Evolutionary conservation across 2,797 vertebrate genomes (phyloP), one percentile per base, ranked within the genome.

Genomic region (Calcarius lapponicus): DNA sequence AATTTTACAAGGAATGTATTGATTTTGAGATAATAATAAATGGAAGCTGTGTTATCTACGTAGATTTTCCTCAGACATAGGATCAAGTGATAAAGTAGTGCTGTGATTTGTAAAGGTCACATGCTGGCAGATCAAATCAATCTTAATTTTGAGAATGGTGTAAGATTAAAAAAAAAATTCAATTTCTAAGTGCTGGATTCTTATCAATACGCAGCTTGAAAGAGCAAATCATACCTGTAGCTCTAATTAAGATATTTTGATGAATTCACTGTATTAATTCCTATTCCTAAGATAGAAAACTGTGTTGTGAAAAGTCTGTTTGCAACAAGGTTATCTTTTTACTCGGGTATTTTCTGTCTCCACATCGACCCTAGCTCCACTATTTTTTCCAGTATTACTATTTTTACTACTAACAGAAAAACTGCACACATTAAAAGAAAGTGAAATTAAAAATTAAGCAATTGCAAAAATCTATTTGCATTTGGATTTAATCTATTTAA

Each of bases 1-100:
- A 51, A 38, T 87, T 94, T 96, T 92, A 94, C 86, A 96, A 96
- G 80, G 69, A 89, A 86, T 22, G 6, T 79, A 95, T 82, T 80
- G 95, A 97, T 96, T 96, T 67, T 25, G 56, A 94, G 90, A 89
- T 85, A 93, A 87, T 83, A 96, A 92, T 79, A 95, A 91, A 89
- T 84, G 42, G 81, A 48, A 95, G 60, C 54, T 76, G 42, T 78
- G 32, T 54, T 70, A 95, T 93, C 57, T 87, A 91, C n/a, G 51
- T 38, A 83, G 85, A 53, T 93, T 93, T 96, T 84, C 88, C 89
- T 93, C 31, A 64, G 83, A 66, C 96, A 93, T 73, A 95, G 71
- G 79, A 94, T 96, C 86, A 90, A 91, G 56, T 83, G 87, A 93
- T 86, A 73, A 88, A 95, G 69, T 45, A 90, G 86, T 65, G n/a